Base-by-base conservation (phyloP, 2,113 vertebrate genomes). In the Aphyosemion australe region DNA sequence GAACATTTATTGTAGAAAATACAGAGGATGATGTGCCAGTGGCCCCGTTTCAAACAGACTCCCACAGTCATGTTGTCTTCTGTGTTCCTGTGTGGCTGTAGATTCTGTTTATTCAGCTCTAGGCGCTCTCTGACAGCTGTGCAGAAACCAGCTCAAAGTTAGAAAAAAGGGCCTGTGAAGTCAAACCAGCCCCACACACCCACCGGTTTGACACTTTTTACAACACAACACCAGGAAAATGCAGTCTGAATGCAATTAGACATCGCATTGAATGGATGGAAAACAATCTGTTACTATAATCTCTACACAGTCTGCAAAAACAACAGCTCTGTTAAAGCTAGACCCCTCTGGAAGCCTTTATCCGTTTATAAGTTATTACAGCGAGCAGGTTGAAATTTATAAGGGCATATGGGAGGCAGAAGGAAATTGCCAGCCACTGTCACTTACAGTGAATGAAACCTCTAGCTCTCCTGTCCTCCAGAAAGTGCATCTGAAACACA, bases 401-500 rank as follows among this genome's bases (percentile, higher is more conserved):
- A 65, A 63, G 61, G 73, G 72, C 64, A 62, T 79, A 71, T 69
- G 65, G 63, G 56, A 83, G 74, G 68, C 68, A 72, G 74, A 57
- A 46, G 65, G 49, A 81, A 62, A 79, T 79, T 83, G 73, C 74
- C 80, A 82, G 58, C 72, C 51, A 52, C 81, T 80, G 78, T 80
- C 84, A 74, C 74, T 84, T 85, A 73, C 70, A 76, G 80, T 84
- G 74, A 86, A 77, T 87, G 78, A 85, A 82, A 67, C 83, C 69
- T 71, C 61, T 47, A 63, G 57, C 62, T 34, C 53, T 66, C 43
- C 59, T 57, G 76, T 86, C 87, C 80, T 83, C 79, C 61, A 65
- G 46, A 88, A 85, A 86, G 84, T 82, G 83, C 85, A 84, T 84
- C 80, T 73, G 90, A 89, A 90, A 88, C 87, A 87, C 86, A 79